Percentiles rank a stretch among this genome's conserved stretches.
phyloP scores from a whole-genome alignment of 2,888 invertebrate species.

The Parapristionchus giblindavisi region DNA sequence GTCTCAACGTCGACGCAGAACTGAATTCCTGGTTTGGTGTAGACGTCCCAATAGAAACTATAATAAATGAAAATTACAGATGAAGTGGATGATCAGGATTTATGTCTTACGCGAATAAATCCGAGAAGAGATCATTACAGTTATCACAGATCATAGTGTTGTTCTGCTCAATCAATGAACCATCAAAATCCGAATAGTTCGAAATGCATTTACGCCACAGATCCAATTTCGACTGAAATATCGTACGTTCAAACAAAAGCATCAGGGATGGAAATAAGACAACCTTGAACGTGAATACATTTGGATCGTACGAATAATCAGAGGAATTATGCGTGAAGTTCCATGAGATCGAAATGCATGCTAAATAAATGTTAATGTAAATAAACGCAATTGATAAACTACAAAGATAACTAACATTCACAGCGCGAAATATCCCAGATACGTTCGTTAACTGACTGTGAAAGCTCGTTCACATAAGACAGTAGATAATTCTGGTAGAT shows the following conservation, averaged over 20 bases:
- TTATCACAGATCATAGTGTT: conserved; percentile 17
- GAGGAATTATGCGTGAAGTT: conserved; percentile 52
- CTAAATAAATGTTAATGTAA: conserved; percentile 43
- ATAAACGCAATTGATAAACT: background rate
- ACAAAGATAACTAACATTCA: conserved; percentile 56
- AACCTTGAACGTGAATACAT: conserved; percentile 41
- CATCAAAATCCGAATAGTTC: conserved; percentile 45
- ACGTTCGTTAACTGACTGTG: conserved; percentile 51
- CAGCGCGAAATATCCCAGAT: conserved; percentile 67
- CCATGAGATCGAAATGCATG: conserved; percentile 57
- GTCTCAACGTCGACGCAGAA: conserved; percentile 69
- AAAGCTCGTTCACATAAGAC: conserved; percentile 62
- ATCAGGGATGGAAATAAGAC: background rate
- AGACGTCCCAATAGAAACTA: conserved; percentile 67
- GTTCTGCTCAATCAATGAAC: conserved; percentile 1
- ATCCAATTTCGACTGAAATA: conserved; percentile 50
- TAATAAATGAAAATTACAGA: conserved; percentile 35
- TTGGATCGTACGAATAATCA: conserved; percentile 50
- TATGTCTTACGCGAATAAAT: conserved; percentile 14
- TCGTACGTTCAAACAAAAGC: background rate
- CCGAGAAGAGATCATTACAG: conserved; percentile 14
- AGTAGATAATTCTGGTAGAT: conserved; percentile 66
- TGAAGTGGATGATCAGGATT: background rate
- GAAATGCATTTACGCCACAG: conserved; percentile 63
- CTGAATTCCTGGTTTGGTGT: conserved; percentile 61